Evolutionary conservation across 2,797 vertebrate species (phyloP).

Genomic region (Craterocephalus amniculus): DNA sequence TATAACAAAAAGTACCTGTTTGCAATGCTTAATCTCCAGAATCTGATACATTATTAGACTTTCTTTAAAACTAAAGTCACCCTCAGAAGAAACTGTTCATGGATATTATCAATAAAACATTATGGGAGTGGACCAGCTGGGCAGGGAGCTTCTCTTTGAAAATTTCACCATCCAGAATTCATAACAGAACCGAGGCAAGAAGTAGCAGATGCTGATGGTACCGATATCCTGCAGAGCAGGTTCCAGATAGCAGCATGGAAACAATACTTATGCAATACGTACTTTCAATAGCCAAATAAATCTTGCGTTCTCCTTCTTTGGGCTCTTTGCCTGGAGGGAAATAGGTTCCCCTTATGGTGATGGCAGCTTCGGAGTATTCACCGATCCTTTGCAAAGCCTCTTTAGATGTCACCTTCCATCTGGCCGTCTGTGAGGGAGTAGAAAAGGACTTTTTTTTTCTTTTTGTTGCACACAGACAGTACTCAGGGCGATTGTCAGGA

Average conservation of each 20-base stretch:
- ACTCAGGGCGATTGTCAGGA: no score
- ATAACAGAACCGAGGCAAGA: neutral
- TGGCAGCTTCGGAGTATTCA: conserved; percentile 98
- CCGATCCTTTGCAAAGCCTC: conserved; percentile 98
- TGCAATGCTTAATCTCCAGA: no score
- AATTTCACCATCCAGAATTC: neutral
- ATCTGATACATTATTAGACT: no score
- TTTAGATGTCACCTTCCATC: conserved; percentile 99
- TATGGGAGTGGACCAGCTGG: neutral
- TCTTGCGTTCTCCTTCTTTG: conserved; percentile 97
- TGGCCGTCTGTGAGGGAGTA: conserved; percentile 87
- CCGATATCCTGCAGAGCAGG: neutral
- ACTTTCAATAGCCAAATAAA: conserved; percentile 99
- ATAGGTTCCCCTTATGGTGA: conserved; percentile 98
- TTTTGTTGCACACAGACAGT: neutral
- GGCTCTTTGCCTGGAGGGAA: conserved; percentile 99
- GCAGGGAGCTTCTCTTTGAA: neutral
- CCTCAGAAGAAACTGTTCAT: no score
- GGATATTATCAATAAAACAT: neutral
- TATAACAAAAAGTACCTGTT: no score
- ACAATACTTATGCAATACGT: conserved; percentile 57
- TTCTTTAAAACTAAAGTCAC: no score
- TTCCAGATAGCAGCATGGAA: neutral
- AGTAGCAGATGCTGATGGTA: neutral
- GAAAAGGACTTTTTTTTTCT: neutral